Evolutionary conservation across 2,888 invertebrate species (phyloP).

Genomic region (Eupithecia insigniata): DNA sequence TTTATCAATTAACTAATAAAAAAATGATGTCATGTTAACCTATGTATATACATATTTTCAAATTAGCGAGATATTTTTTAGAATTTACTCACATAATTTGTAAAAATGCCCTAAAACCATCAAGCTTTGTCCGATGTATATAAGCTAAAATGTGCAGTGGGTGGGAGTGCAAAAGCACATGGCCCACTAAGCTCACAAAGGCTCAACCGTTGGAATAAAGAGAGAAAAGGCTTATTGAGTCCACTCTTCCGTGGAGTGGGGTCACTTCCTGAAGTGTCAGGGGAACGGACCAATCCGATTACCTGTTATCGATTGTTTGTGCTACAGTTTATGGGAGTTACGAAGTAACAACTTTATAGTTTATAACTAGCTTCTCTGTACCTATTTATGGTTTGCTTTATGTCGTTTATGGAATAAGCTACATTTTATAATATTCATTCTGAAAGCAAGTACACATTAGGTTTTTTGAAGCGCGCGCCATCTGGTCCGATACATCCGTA

Average conservation of each 20-base stretch:
- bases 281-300: conserved; percentile 70
- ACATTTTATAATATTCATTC: not conserved
- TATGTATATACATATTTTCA: not conserved
- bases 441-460: not conserved
- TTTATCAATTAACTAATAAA: too few relatives aligned
- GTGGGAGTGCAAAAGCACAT: conserved; percentile 10
- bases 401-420: not conserved
- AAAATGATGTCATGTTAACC: not conserved
- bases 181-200: conserved; percentile 20
- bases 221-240: conserved; percentile 68
- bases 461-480: not conserved
- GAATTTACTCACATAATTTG: too few relatives aligned
- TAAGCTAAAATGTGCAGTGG: not conserved
- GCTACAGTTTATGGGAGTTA: conserved; percentile 49
- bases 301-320: conserved; percentile 62
- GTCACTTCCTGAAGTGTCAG: conserved; percentile 72
- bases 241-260: conserved; percentile 68
- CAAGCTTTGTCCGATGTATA: not conserved
- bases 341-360: conserved; percentile 15
- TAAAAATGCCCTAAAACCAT: not conserved
- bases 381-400: not conserved
- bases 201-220: conserved; percentile 33
- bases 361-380: not conserved
- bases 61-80: not conserved
- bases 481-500: not conserved